These are phyloP conservation scores for Rutpela maculata DNA, from an alignment of 2,888 invertebrate species.

Conservation along the genomic window DNA sequence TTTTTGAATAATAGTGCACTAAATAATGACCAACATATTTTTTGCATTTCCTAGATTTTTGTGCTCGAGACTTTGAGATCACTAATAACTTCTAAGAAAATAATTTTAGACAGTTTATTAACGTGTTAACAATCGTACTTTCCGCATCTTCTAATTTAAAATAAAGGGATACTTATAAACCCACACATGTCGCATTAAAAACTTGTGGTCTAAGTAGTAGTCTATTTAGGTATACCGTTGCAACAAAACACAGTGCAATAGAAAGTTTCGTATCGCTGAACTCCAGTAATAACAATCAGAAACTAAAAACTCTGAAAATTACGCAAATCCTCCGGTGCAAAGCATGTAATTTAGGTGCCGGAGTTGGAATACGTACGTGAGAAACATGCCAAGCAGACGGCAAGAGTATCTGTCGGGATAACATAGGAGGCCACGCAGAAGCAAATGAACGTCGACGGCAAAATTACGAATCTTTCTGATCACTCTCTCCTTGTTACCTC, in stretches of 20 bases:
- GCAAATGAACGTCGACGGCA: conserved; percentile 31
- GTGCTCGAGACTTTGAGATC: too few species aligned
- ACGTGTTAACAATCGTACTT: too few species aligned
- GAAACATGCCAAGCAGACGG: neutral
- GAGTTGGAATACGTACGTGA: conserved; percentile 14
- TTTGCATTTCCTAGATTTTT: too few species aligned
- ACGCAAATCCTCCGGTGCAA: conserved; percentile 1
- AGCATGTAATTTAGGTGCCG: neutral
- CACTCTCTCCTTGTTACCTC: conserved; percentile 37
- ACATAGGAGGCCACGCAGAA: neutral
- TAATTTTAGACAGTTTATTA: too few species aligned
- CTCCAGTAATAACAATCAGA: conserved; percentile 3
- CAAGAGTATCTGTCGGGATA: neutral
- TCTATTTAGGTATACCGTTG: too few species aligned
- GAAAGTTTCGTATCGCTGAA: neutral
- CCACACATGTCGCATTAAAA: neutral
- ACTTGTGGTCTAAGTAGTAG: too few species aligned
- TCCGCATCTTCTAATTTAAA: neutral
- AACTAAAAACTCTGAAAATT: conserved; percentile 2
- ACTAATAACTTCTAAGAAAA: too few species aligned
- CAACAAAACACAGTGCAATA: neutral
- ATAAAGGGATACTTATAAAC: neutral
- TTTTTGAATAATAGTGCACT: too few species aligned
- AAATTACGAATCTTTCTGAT: conserved; percentile 36
- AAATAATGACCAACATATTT: too few species aligned